Evolutionary conservation across 2,888 invertebrate genomes (phyloP), one percentile per base, ranked within the genome.

Genomic region (Drosophila parthenogenetica): DNA sequence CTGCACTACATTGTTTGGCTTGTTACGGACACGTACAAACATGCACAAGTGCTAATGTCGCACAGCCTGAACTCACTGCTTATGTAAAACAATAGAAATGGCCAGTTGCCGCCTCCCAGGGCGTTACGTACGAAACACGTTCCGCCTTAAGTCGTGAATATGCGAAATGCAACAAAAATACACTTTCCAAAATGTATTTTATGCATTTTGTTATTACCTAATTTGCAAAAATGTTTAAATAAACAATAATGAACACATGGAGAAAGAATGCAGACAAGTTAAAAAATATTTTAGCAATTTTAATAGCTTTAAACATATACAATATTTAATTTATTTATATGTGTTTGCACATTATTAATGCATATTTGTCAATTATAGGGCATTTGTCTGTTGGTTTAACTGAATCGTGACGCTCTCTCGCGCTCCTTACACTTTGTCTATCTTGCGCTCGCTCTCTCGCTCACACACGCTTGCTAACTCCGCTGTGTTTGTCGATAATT

Each of bases 11-110:
- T 49, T 32, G 13, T 25, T 11, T 35, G n/a, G 11, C 46, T 62
- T 64, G 60, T 25, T 53, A 69, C 37, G 51, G 48, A 64, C 73
- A 73, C 69, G 69, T 64, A 43, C 40, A 62, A 67, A 53, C 55
- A 53, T 60, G 61, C 49, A 58, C 53, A 58, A 69, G 58, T 29
- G 43, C 25, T 58, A 62, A 64, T 59, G 29, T 25, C n/a, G 17
- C 35, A 65, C 54, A 39, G 50, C 29, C 58, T 22, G 48, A 39
- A 55, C 25, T 50, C 40, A 39, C 32, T 29, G 5, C 35, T 14
- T 8, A n/a, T 13, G 59, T 39, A 64, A 59, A 40, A 45, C 40
- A 17, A 32, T 14, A 13, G 39, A 54, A 32, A 8, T 43, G 13
- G 32, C 17, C 17, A 17, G 19, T 5, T 2, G 14, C 14, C 3